Base-by-base conservation (phyloP, 2,888 invertebrate species). In the Lymantria dispar region DNA sequence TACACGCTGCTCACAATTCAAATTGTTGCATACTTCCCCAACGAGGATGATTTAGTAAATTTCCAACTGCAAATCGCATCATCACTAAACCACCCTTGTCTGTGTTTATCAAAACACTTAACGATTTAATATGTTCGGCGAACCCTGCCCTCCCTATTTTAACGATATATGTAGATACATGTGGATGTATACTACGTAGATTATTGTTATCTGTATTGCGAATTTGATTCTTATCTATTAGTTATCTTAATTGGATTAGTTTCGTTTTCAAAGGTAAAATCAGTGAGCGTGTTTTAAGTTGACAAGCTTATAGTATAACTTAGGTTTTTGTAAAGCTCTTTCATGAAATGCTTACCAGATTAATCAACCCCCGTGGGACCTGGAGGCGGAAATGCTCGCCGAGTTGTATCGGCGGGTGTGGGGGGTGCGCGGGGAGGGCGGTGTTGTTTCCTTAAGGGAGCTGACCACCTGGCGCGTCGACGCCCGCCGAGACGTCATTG, bases 41-140 rank as follows among this genome's bases (percentile, higher is more conserved):
- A 64, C 69, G 68, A 60, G 80, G 64, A 83, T 85, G 87, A 87
- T 86, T 80, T 84, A 74, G 81, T 72, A 77, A 86, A 85, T 83
- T 82, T 78, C 79, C 78, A 74, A 77, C 78, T 66, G 74, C 63
- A 79, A 80, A 84, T 83, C 80, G 78, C 83, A 82, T 87, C 84
- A 87, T 81, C 76, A 76, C 75, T 76, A 74, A 79, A 70, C 22
- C 80, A 84, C 81, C 75, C 70, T 64, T 79, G 87, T 87, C 85
- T 85, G 81, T 88, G 86, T 88, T 90, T 90, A 90, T 90, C 88
- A 86, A 88, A 88, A 89, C 89, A 90, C 89, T 90, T 88, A 88
- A 85, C 89, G 87, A 85, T 87, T 87, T 89, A 89, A 90, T 88
- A 87, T 86, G 86, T 82, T 85, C 33, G 74, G 76, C 83, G 83